phyloP scores from a whole-genome alignment of 2,888 invertebrate genomes.

The Geotrupes spiniger region DNA sequence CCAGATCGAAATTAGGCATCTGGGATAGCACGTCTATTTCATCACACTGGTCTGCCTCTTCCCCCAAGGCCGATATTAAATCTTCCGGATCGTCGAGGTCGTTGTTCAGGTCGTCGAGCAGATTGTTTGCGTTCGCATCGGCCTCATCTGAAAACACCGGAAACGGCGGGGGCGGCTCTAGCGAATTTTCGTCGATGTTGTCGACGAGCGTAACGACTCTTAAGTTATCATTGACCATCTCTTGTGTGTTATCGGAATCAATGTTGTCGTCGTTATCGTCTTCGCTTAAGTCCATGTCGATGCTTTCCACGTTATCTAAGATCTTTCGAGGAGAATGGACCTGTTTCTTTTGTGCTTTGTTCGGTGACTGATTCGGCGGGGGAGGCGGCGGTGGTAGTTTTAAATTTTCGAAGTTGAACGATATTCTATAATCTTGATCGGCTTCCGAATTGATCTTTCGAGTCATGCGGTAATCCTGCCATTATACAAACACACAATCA shows the following conservation, averaged over 20 bases:
- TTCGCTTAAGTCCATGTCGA: conserved; percentile 86
- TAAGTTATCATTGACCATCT: conserved; percentile 18
- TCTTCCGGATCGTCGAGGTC: conserved; percentile 34
- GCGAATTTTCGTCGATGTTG: conserved; percentile 19
- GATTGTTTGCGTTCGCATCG: conserved; percentile 45
- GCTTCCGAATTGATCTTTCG: conserved; percentile 10
- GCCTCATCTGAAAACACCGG: conserved; percentile 43
- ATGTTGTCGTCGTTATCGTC: conserved; percentile 60
- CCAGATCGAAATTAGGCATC: neutral
- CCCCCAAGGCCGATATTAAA: conserved; percentile 11
- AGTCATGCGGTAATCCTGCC: conserved; percentile 37
- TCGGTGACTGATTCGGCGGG: conserved; percentile 42
- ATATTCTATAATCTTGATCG: conserved; percentile 46
- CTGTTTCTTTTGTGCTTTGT: conserved; percentile 23
- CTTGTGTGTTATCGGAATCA: conserved; percentile 35
- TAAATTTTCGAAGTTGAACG: conserved; percentile 40
- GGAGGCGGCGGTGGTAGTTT: conserved; percentile 53
- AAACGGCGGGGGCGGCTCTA: conserved; percentile 45
- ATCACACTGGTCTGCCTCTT: conserved; percentile 11
- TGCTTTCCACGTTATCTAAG: conserved; percentile 72
- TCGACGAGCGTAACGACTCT: conserved; percentile 17
- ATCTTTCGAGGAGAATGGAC: conserved; percentile 28
- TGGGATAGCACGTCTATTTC: neutral
- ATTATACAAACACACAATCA: conserved; percentile 13
- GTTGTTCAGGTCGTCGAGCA: conserved; percentile 43